Percentiles rank a stretch among this genome's conserved stretches.
Evolutionary conservation across 2,888 invertebrate species (phyloP).

Genomic region (Pachymerium ferrugineum): DNA sequence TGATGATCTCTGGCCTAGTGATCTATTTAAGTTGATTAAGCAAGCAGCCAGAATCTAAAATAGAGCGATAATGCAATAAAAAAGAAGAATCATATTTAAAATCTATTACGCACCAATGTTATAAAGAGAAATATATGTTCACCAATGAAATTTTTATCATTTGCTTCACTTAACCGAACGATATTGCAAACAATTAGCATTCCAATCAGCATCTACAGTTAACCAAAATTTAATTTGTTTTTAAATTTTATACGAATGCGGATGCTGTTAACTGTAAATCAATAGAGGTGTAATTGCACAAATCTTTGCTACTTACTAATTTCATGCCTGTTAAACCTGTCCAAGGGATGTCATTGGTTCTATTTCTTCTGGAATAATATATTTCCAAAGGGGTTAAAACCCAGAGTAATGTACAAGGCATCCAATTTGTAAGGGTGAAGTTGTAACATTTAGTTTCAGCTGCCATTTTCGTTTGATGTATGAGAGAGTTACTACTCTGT

Average conservation of each 20-base stretch:
- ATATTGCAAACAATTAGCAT: neutral
- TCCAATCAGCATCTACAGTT: neutral
- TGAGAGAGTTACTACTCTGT: too few relatives aligned
- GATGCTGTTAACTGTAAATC: too few relatives aligned
- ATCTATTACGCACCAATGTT: neutral
- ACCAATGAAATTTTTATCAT: neutral
- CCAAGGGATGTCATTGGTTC: neutral
- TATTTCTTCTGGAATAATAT: neutral
- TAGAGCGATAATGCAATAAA: neutral
- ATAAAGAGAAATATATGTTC: neutral
- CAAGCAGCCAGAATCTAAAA: neutral
- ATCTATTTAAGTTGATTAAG: neutral
- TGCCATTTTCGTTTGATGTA: neutral
- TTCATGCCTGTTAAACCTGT: conserved; percentile 16
- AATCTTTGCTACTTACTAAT: too few relatives aligned
- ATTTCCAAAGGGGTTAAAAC: conserved; percentile 2
- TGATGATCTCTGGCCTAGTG: neutral
- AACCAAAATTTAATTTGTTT: neutral
- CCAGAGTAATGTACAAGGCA: neutral
- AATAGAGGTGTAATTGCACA: too few relatives aligned
- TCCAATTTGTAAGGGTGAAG: neutral
- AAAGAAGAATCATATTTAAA: neutral
- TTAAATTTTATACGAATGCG: too few relatives aligned
- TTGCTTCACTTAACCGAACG: neutral
- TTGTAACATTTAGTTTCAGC: neutral